Evolutionary conservation across 92 coral and sea anemone species (phyloP).

Genomic region (Parazoanthus swiftii): DNA sequence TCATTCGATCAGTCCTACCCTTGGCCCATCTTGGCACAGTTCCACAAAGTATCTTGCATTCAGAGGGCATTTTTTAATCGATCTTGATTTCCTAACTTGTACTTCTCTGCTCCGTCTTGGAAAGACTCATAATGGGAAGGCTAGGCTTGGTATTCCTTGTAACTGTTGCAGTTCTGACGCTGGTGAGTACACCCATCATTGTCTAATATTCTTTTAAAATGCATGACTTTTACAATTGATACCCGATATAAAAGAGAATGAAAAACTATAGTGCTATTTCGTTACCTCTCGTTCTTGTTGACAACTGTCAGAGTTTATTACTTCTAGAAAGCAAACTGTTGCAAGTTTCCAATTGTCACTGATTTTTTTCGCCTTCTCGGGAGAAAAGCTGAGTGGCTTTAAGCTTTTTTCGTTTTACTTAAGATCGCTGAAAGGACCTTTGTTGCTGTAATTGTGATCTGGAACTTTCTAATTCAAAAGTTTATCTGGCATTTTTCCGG

Average conservation of each 20-base stretch:
- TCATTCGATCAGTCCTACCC: not conserved
- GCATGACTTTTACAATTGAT: not conserved
- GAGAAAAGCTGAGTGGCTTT: not conserved
- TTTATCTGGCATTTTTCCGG: conserved; percentile 2
- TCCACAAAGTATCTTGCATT: conserved; percentile 13
- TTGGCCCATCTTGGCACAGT: conserved; percentile 1
- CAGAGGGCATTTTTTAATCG: not conserved
- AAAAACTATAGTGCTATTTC: not conserved
- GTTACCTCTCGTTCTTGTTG: not conserved
- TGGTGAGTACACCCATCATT: not conserved
- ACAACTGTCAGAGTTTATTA: not conserved
- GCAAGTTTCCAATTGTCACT: not conserved
- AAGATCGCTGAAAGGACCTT: not conserved
- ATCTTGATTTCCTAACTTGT: not conserved
- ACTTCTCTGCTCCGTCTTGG: not conserved
- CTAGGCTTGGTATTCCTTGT: not conserved
- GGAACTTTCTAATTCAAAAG: not conserved
- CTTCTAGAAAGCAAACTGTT: not conserved
- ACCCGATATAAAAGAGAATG: not conserved
- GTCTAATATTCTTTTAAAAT: not conserved
- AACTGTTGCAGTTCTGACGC: conserved; percentile 4
- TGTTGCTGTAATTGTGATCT: not conserved
- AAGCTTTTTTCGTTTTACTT: not conserved
- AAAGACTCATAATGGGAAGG: not conserved
- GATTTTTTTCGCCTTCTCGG: not conserved